Evolutionary conservation across 2,888 invertebrate genomes (phyloP), one percentile per base, ranked within the genome.

Genomic region (Microdon myrmicae): DNA sequence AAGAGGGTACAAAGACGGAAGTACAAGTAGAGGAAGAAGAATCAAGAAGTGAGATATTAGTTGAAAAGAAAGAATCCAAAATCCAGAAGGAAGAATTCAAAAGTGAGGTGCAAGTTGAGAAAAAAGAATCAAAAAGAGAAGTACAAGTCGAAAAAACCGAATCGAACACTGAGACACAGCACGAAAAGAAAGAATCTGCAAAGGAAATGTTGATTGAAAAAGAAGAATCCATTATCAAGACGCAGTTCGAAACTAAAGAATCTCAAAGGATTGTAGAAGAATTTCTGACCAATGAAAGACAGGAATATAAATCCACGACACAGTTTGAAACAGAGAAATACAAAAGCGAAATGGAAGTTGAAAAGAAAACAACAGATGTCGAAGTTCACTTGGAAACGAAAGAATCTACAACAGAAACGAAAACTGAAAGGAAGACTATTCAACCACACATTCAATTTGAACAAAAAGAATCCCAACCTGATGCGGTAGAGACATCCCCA

Each of bases 31-130:
- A 54, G 68, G 3, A 71, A 19, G 23, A 22, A 9, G 41, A 19
- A 29, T 20, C 71, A 2, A 48, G 69, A 19, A 68, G 69, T 8
- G 73, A 75, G 16, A 75, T 73, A 37, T 73, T 74, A 17, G 69
- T 68, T 1, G 72, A 74, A 25, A 75, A 75, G 51, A 38, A 72
- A 8, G 71, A 73, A 25, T 75, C 74, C 28, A 77, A 74, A 58
- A 55, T 67, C 1, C 66, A 32, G 32, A 3, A 29, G 47, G 14
- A 10, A 9, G 3, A 20, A 32, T 14, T 14, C 69, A 6, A 48
- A 70, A 29, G 73, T 39, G 49, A 5, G 34, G 37, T 3, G 19
- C 73, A 51, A 37, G 7, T 8, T 3, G 28, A 10, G 8, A 3
- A 23, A 3, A 17, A 25, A 12, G 31, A 16, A 12, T 10, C 10